These are phyloP conservation scores for Dinomys branickii DNA, from an alignment of 2,113 vertebrate species.

Conservation along the genomic window DNA sequence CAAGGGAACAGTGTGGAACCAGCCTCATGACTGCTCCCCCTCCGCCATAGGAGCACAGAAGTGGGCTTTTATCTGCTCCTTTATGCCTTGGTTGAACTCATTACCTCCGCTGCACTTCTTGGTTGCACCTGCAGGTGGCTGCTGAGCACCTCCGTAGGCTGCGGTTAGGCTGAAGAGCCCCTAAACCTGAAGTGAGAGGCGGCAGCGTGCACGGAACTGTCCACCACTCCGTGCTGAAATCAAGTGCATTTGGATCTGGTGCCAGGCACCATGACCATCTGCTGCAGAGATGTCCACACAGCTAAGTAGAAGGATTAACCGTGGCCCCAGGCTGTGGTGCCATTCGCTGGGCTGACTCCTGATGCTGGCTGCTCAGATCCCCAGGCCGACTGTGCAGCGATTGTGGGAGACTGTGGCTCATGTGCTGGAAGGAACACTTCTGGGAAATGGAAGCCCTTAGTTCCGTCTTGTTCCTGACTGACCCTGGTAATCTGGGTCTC, in stretches of 20 bases:
- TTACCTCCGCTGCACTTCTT: neutral
- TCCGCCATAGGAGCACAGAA: neutral
- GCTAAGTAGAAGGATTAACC: neutral
- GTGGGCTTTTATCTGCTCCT: neutral
- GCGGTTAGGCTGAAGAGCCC: neutral
- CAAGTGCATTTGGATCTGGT: neutral
- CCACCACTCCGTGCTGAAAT: conserved; percentile 31
- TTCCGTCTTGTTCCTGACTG: neutral
- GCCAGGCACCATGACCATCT: fast-evolving
- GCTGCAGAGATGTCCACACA: neutral
- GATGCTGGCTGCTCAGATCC: neutral
- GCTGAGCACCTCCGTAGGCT: neutral
- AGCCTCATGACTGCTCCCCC: neutral
- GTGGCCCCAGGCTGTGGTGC: neutral
- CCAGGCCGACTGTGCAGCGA: neutral
- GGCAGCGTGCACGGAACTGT: neutral
- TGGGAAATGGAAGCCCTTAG: neutral
- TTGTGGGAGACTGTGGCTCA: neutral
- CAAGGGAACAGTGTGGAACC: neutral
- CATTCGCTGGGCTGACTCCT: neutral
- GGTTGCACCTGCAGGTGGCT: conserved; percentile 15
- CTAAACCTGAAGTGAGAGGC: neutral
- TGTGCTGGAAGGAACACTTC: neutral
- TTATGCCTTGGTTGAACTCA: neutral
- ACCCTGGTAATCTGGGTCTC: neutral